These are phyloP conservation scores for Chrysolina americana DNA, from an alignment of 2,888 invertebrate genomes.

Conservation along the genomic window DNA sequence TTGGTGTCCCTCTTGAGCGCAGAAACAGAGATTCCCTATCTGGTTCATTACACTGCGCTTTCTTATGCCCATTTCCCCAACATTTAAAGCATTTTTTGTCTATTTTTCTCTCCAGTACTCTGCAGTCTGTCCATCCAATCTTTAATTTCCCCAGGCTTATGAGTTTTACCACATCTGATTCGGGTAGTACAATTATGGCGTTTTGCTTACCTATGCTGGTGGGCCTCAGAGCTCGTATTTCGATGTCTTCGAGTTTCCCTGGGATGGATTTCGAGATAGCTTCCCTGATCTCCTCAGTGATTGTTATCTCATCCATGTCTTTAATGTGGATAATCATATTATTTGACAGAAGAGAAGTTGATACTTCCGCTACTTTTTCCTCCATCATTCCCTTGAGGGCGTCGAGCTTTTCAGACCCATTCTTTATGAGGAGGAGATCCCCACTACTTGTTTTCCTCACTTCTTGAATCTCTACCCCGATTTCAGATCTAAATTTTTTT, in stretches of 20 bases:
- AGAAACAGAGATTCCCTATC: too few relatives aligned
- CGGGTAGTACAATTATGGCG: slow-evolving; percentile 29
- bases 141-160: slow-evolving; percentile 23
- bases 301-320: background rate
- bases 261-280: background rate
- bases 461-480: slow-evolving; percentile 14
- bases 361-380: background rate
- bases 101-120: slow-evolving; percentile 32
- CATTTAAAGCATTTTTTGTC: slow-evolving; percentile 35
- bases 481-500: background rate
- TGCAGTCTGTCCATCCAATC: slow-evolving; percentile 39
- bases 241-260: background rate
- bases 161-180: slow-evolving; percentile 30
- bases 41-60: slow-evolving; percentile 41
- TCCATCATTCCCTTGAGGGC: background rate
- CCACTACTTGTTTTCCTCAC: slow-evolving; percentile 13
- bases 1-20: too few relatives aligned
- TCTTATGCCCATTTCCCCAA: slow-evolving; percentile 44
- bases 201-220: background rate
- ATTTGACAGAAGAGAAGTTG: background rate
- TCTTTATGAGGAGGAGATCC: slow-evolving; percentile 27
- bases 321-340: slow-evolving; percentile 25
- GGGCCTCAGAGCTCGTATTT: slow-evolving; percentile 3
- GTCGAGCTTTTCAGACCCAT: too few relatives aligned
- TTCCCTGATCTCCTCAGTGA: background rate